Conservation (phyloP, 2,888 invertebrate species). For the Siphonodentalium dalli region DNA sequence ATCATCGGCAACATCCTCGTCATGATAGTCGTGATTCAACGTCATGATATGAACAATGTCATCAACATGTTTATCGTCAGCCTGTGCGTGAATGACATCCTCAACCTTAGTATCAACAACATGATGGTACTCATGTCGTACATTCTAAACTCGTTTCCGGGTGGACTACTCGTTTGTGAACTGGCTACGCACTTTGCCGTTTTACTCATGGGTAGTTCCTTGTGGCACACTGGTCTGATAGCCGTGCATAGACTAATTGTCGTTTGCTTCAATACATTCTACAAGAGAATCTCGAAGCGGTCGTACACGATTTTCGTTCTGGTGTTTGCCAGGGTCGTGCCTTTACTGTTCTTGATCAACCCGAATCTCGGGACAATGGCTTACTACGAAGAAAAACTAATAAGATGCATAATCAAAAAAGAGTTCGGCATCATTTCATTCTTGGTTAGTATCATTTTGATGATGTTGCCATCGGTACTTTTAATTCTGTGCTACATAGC, state of each 20-base stretch:
- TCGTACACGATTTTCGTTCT: conserved; percentile 59
- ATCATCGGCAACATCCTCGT: conserved; percentile 55
- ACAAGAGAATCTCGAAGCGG: conserved; percentile 59
- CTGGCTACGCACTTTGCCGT: conserved; percentile 58
- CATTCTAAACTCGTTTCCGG: conserved; percentile 51
- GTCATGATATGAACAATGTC: conserved; percentile 48
- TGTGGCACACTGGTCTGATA: conserved; percentile 62
- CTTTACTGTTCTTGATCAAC: conserved; percentile 53
- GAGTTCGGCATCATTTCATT: conserved; percentile 54
- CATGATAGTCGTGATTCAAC: conserved; percentile 44
- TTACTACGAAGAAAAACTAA: conserved; percentile 54
- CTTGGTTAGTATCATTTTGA: conserved; percentile 54
- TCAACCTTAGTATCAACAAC: conserved; percentile 56
- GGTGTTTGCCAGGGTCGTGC: conserved; percentile 55
- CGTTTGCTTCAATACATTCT: conserved; percentile 58
- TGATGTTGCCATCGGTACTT: conserved; percentile 60
- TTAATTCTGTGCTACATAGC: conserved; percentile 59
- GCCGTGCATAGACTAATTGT: conserved; percentile 61
- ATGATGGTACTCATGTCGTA: conserved; percentile 57
- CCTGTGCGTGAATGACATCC: conserved; percentile 59
- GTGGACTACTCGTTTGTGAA: conserved; percentile 55
- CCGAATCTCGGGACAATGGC: conserved; percentile 56
- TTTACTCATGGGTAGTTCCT: conserved; percentile 56
- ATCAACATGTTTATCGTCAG: conserved; percentile 62
- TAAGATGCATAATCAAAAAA: conserved; percentile 56